These are phyloP conservation scores for Chaetorhynchus papuensis DNA, from an alignment of 2,113 vertebrate genomes.

Conservation along the genomic window DNA sequence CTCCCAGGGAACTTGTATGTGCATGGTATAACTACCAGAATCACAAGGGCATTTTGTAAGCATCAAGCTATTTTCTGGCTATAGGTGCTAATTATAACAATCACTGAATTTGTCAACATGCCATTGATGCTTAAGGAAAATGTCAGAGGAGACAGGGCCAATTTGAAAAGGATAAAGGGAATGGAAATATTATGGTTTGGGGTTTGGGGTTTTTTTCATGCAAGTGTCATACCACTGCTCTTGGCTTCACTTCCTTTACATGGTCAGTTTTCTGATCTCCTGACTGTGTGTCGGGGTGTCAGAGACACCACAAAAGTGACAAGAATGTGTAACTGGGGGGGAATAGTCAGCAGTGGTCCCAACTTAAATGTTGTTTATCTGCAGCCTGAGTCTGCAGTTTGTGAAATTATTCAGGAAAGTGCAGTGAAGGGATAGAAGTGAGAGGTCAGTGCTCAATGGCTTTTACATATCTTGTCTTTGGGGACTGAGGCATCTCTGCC, in stretches of 20 bases:
- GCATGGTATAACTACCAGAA: neutral
- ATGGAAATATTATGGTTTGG: neutral
- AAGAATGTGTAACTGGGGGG: neutral
- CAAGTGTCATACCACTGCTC: neutral
- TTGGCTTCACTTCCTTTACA: neutral
- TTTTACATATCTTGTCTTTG: neutral
- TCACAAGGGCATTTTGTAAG: neutral
- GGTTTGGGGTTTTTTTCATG: neutral
- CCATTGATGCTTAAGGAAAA: neutral
- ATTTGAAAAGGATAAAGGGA: conserved; percentile 2
- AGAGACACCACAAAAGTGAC: neutral
- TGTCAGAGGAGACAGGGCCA: neutral
- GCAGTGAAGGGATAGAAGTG: neutral
- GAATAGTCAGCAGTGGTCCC: neutral
- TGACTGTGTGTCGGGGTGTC: neutral
- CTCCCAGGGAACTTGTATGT: neutral
- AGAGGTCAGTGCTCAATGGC: neutral
- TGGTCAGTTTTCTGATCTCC: neutral
- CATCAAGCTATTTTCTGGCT: neutral
- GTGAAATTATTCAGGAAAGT: neutral
- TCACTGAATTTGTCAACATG: neutral
- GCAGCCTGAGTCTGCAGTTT: neutral
- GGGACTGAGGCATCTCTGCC: neutral
- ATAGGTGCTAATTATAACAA: neutral
- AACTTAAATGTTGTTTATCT: neutral